These are phyloP conservation scores for Corythaeola cristata DNA, from an alignment of 2,113 vertebrate species.

Conservation along the genomic window DNA sequence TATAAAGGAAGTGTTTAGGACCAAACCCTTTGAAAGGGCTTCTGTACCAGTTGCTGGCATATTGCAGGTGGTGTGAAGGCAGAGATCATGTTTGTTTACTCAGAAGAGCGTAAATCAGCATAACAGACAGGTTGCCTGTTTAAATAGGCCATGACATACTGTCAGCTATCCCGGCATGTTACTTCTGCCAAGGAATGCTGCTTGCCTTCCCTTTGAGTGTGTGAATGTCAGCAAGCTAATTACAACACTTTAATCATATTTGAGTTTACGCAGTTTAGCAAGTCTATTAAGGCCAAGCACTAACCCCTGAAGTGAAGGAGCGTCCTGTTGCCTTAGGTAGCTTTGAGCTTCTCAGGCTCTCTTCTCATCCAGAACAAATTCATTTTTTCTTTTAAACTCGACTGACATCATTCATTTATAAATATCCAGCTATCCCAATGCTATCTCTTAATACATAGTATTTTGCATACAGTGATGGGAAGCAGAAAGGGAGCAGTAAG, in stretches of 20 bases:
- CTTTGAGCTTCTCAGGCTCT: neutral
- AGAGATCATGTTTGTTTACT: neutral
- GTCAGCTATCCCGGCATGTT: neutral
- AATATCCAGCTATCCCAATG: neutral
- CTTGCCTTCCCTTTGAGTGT: neutral
- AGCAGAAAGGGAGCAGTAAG: neutral
- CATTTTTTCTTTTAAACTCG: neutral
- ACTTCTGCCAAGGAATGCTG: constrained; percentile 15
- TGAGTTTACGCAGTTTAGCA: constrained; percentile 25
- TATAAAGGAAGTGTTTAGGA: neutral
- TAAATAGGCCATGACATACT: constrained; percentile 30
- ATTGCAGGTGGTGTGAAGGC: neutral
- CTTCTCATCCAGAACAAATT: neutral
- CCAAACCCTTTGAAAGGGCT: neutral
- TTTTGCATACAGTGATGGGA: neutral
- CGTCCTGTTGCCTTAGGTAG: neutral
- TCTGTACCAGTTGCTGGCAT: neutral
- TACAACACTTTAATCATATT: neutral
- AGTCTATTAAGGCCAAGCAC: neutral
- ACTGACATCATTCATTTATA: constrained; percentile 42
- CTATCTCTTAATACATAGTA: neutral
- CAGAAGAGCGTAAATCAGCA: constrained; percentile 13
- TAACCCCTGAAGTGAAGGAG: neutral
- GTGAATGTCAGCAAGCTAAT: neutral
- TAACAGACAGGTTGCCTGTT: constrained; percentile 9